Conservation (phyloP, 2,797 vertebrate species). For the Peromyscus eremicus region DNA sequence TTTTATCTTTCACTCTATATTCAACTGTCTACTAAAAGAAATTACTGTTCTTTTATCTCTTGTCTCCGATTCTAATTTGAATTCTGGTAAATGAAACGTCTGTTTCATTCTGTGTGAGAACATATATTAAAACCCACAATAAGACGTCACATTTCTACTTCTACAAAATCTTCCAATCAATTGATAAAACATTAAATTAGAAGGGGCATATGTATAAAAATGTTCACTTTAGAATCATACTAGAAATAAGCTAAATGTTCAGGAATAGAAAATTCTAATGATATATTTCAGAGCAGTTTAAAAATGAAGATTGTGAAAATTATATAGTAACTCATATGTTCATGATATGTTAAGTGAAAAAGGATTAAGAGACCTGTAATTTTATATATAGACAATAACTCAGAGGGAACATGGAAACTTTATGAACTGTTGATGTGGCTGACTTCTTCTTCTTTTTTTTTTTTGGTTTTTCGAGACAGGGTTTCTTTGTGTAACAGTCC, state of each 20-base stretch:
- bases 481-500: neutral
- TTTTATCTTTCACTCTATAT: constrained; percentile 35
- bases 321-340: constrained; percentile 48
- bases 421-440: constrained; percentile 35
- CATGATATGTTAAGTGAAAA: constrained; percentile 44
- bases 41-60: constrained; percentile 44
- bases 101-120: constrained; percentile 26
- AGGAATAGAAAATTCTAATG: constrained; percentile 54
- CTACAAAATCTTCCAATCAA: constrained; percentile 54
- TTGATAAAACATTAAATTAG: constrained; percentile 47
- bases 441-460: neutral
- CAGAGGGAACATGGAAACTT: constrained; percentile 58
- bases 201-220: neutral
- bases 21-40: constrained; percentile 37
- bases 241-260: constrained; percentile 49
- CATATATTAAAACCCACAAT: constrained; percentile 34
- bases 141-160: neutral
- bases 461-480: neutral
- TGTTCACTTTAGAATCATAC: constrained; percentile 30
- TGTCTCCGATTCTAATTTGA: constrained; percentile 8
- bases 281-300: constrained; percentile 40
- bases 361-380: constrained; percentile 57
- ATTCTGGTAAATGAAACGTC: constrained; percentile 35
- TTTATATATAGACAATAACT: constrained; percentile 17
- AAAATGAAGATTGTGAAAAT: constrained; percentile 61